Conservation (phyloP, 2,113 vertebrate species). For the Morone saxatilis region DNA sequence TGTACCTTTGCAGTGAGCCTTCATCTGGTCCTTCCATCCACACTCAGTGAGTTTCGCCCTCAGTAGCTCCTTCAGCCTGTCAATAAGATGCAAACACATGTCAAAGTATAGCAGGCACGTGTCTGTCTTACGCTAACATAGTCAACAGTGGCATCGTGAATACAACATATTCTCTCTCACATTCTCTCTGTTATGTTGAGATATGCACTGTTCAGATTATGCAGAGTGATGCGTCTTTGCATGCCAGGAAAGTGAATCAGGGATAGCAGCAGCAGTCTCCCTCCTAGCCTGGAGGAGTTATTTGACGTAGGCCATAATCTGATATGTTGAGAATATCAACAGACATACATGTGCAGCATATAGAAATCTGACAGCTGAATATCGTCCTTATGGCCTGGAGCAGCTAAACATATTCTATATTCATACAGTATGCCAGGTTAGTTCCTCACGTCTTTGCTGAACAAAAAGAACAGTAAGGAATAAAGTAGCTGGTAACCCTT, state of each 20-base stretch:
- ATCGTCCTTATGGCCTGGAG: not conserved
- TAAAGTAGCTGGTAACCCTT: not conserved
- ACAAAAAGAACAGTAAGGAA: not conserved
- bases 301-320: not conserved
- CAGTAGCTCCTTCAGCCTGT: conserved; percentile 95
- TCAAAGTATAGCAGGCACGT: not conserved
- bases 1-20: conserved; percentile 97
- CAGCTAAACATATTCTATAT: not conserved
- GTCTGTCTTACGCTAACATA: not conserved
- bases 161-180: no score
- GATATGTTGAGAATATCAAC: not conserved
- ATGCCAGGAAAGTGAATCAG: not conserved
- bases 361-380: not conserved
- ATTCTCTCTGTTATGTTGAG: not conserved
- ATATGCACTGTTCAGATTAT: not conserved
- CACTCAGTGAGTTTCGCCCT: conserved; percentile 97
- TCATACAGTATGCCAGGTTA: no score
- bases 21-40: conserved; percentile 98
- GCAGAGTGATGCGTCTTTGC: not conserved
- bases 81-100: not conserved
- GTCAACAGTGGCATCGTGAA: not conserved
- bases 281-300: not conserved
- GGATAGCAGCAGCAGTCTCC: not conserved
- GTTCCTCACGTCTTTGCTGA: not conserved
- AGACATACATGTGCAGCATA: not conserved